Evolutionary conservation across 2,113 vertebrate species (phyloP).

Genomic region (Coryphaenoides rupestris): DNA sequence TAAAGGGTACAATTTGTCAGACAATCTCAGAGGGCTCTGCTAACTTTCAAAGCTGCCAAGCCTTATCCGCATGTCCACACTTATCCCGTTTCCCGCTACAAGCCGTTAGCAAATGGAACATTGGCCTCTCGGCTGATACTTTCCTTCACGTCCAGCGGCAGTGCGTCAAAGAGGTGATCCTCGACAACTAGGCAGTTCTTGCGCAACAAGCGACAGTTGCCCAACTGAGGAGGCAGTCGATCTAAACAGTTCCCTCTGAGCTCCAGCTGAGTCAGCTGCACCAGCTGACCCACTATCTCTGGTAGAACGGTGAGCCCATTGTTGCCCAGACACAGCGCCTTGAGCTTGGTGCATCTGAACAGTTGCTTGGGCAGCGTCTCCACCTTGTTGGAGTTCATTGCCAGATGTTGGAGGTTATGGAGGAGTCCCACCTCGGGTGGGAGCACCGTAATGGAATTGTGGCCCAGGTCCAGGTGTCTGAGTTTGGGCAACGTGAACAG

Average conservation of each 20-base stretch:
- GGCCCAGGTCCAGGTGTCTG: conserved; percentile 85
- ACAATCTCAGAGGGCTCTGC: conserved; percentile 10
- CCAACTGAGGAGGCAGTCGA: conserved; percentile 82
- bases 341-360: conserved; percentile 90
- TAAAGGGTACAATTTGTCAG: not conserved
- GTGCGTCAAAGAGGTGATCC: conserved; percentile 93
- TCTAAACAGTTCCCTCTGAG: conserved; percentile 93
- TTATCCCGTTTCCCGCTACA: conserved; percentile 62
- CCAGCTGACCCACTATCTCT: conserved; percentile 83
- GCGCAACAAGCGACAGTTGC: conserved; percentile 86
- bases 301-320: conserved; percentile 86
- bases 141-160: conserved; percentile 90
- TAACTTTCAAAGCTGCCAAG: conserved; percentile 13
- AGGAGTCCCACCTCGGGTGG: conserved; percentile 85
- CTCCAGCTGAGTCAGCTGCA: conserved; percentile 89
- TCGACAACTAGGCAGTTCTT: conserved; percentile 86
- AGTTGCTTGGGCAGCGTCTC: conserved; percentile 87
- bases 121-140: conserved; percentile 82
- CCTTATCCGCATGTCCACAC: not conserved
- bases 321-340: conserved; percentile 88
- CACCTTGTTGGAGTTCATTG: conserved; percentile 90
- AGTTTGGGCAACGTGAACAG: conserved; percentile 93
- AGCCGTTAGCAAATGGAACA: conserved; percentile 82
- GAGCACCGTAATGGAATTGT: conserved; percentile 85
- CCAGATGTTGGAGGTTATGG: conserved; percentile 90